Conservation (phyloP, 1,140 invertebrate genomes). For the Hestina assimilis region DNA sequence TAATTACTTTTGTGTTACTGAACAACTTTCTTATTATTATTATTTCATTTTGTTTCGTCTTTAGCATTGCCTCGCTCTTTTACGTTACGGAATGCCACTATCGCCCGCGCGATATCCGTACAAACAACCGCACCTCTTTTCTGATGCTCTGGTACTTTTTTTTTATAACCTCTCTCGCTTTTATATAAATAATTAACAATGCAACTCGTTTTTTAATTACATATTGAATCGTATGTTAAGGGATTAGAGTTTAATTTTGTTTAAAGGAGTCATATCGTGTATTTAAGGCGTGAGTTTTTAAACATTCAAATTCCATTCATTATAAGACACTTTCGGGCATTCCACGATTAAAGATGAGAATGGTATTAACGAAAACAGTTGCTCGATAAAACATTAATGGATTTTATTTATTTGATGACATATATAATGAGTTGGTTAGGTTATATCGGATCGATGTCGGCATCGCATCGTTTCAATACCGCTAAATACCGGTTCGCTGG, state of each 20-base stretch:
- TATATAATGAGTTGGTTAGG: background rate
- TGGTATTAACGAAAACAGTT: background rate
- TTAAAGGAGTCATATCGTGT: background rate
- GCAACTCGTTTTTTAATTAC: too few species aligned
- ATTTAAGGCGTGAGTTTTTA: background rate
- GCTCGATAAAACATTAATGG: background rate
- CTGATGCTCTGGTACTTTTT: conserved; percentile 25
- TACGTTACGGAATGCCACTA: background rate
- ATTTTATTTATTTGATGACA: background rate
- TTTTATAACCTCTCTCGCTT: conserved; percentile 22
- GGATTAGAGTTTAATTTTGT: too few species aligned
- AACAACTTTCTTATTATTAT: too few species aligned
- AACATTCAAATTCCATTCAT: background rate
- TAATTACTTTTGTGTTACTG: too few species aligned
- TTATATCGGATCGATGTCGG: conserved; percentile 8
- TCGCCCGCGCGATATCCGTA: background rate
- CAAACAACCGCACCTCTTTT: conserved; percentile 5
- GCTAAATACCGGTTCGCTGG: conserved; percentile 27
- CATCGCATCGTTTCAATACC: conserved; percentile 17
- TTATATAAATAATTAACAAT: conserved; percentile 1
- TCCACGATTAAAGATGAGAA: background rate
- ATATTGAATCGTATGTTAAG: too few species aligned
- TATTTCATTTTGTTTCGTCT: conserved; percentile 2
- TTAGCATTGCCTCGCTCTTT: background rate
- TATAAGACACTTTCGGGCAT: background rate